Percentiles rank a stretch among this genome's conserved stretches.
phyloP scores from a whole-genome alignment of 2,888 invertebrate genomes.

The Cerastoderma edule region DNA sequence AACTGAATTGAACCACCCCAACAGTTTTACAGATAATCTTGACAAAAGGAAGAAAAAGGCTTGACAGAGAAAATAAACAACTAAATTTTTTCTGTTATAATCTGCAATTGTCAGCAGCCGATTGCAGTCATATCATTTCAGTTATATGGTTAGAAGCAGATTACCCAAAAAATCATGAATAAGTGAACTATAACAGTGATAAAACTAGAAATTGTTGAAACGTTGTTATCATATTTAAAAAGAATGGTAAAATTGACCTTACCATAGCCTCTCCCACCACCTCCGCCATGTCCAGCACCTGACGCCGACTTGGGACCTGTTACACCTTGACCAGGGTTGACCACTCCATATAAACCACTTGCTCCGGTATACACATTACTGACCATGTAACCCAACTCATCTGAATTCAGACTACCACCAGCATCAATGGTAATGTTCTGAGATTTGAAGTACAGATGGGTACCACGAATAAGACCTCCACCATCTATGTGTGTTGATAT shows the following conservation, averaged over 20 bases:
- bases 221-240: neutral
- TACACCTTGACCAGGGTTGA: conserved; percentile 71
- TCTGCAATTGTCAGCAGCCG: too few relatives aligned
- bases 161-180: too few relatives aligned
- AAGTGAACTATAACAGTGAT: too few relatives aligned
- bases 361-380: conserved; percentile 51
- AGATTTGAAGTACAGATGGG: conserved; percentile 68
- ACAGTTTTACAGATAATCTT: too few relatives aligned
- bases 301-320: conserved; percentile 54
- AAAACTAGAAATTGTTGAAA: neutral
- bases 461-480: conserved; percentile 71
- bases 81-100: too few relatives aligned
- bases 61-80: too few relatives aligned
- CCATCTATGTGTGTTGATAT: conserved; percentile 72
- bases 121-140: too few relatives aligned
- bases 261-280: conserved; percentile 69
- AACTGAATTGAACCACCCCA: too few relatives aligned
- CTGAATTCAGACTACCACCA: conserved; percentile 67
- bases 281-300: conserved; percentile 75
- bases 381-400: conserved; percentile 69
- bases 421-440: conserved; percentile 72
- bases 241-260: too few relatives aligned
- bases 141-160: too few relatives aligned
- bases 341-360: conserved; percentile 52
- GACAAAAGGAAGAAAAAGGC: too few relatives aligned